These are phyloP conservation scores for Drosophila gunungcola DNA, from an alignment of 1,140 invertebrate species.

Conservation along the genomic window DNA sequence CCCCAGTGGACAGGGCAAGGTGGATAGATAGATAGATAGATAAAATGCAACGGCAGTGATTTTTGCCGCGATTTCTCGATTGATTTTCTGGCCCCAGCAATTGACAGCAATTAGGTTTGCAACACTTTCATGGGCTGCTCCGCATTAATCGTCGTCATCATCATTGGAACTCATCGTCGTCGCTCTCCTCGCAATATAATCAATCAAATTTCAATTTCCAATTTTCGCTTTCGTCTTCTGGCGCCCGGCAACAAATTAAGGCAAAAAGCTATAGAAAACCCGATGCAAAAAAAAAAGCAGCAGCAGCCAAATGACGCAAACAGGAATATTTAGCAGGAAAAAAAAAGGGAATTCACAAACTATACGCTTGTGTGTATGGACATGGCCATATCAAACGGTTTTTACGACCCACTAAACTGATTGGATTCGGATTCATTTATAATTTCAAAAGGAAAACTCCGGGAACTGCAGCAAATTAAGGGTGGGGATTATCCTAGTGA, in stretches of 20 bases:
- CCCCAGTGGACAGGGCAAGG: background rate
- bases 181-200: slow-evolving; percentile 5
- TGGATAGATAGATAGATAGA: background rate
- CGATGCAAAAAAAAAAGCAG: slow-evolving; percentile 9
- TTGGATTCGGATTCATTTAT: slow-evolving; percentile 10
- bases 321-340: slow-evolving; percentile 27
- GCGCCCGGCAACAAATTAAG: slow-evolving; percentile 48
- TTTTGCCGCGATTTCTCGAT: slow-evolving; percentile 30
- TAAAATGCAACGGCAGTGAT: slow-evolving; percentile 8
- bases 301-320: slow-evolving; percentile 27
- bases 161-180: background rate
- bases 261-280: slow-evolving; percentile 49
- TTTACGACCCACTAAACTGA: slow-evolving; percentile 34
- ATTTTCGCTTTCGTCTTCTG: slow-evolving; percentile 40
- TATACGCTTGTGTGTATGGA: slow-evolving; percentile 12
- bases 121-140: slow-evolving; percentile 7
- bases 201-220: slow-evolving; percentile 58
- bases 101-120: slow-evolving; percentile 56
- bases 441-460: slow-evolving; percentile 2
- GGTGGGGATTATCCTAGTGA: background rate
- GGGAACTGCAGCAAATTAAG: background rate
- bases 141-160: slow-evolving; percentile 26
- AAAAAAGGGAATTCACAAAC: slow-evolving; percentile 32
- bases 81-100: slow-evolving; percentile 42
- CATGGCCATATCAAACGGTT: slow-evolving; percentile 14